Evolutionary conservation across 2,888 invertebrate genomes (phyloP), one percentile per base, ranked within the genome.

Genomic region (Eupithecia centaureata): DNA sequence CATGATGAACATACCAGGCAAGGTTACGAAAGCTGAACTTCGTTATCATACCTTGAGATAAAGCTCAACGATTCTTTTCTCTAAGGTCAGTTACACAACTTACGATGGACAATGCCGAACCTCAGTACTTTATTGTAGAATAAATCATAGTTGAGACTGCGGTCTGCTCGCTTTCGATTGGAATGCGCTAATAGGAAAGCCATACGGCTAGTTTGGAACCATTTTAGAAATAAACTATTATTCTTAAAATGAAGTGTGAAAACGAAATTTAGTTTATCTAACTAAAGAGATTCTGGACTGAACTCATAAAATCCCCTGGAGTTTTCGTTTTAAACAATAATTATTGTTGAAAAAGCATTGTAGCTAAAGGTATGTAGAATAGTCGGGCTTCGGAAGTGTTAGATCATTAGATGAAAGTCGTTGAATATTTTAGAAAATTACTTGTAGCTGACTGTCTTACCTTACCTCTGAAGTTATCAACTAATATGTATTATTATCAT

Each of bases 151-250:
- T 56, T 25, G 32, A 64, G 60, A 27, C 35, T 66, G 33, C 10
- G 51, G 47, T 32, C 65, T 54, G 38, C 54, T 61, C 56, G 60
- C 58, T 63, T 52, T 57, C 63, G 73, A 75, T 77, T 67, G 85
- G 86, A 87, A 88, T 87, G 87, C 84, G 82, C 84, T 86, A 86
- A 87, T 86, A 85, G 52, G 52, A 27, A 2, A 52, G 15, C 52
- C 52, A 52, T 27, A 27, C 15, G 52, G 52, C 52, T 52, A 5
- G 52, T 27, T 27, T 1, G 15, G 25, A 15, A 18, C 52, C 52
- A 51, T 51, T 51, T 25, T 12, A 3, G 10, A 12, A 33, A 33
- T 33, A n/a, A n/a, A n/a, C n/a, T n/a, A n/a, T n/a, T n/a, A n/a
- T n/a, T n/a, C n/a, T n/a, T n/a, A n/a, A n/a, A n/a, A n/a, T n/a